A percentile compares a stretch with the other conserved stretches of the same genome.
phyloP scores from a whole-genome alignment of 30 jellyfish, hydroid and myxozoan genomes.

The Pelagia noctiluca region DNA sequence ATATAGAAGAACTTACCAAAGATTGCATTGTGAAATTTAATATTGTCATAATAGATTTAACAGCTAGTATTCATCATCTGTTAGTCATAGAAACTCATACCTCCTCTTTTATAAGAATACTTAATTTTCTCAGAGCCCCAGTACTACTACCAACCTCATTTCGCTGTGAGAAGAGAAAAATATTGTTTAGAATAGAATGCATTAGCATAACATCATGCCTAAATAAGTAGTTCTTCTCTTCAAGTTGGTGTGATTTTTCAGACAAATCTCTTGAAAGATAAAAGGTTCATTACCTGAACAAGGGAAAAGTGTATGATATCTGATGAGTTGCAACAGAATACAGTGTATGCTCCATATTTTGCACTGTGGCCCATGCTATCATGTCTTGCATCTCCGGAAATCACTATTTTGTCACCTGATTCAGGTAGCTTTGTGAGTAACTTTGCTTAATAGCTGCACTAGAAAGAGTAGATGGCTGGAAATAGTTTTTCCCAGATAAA shows the following conservation, averaged over 20 bases:
- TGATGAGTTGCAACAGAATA: not conserved
- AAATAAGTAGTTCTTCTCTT: not conserved
- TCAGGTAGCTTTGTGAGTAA: not conserved
- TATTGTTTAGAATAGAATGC: too few species aligned
- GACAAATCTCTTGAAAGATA: not conserved
- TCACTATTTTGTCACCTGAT: not conserved
- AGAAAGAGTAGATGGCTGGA: not conserved
- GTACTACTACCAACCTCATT: not conserved
- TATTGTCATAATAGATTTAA: too few species aligned
- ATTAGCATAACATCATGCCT: too few species aligned
- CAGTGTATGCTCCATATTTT: conserved; percentile 21
- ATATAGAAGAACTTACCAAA: too few species aligned
- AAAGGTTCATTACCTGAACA: not conserved
- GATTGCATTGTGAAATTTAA: too few species aligned
- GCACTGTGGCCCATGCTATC: conserved; percentile 39
- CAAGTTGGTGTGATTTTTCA: not conserved
- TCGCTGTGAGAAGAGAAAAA: not conserved
- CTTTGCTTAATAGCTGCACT: not conserved
- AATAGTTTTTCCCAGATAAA: not conserved
- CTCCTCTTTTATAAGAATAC: too few species aligned
- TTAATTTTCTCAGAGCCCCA: too few species aligned
- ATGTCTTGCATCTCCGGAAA: conserved; percentile 15
- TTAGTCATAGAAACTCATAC: too few species aligned
- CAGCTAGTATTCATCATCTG: too few species aligned
- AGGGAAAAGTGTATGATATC: not conserved